Evolutionary conservation across 2,113 vertebrate species (phyloP).

Genomic region (Eonycteris spelaea): DNA sequence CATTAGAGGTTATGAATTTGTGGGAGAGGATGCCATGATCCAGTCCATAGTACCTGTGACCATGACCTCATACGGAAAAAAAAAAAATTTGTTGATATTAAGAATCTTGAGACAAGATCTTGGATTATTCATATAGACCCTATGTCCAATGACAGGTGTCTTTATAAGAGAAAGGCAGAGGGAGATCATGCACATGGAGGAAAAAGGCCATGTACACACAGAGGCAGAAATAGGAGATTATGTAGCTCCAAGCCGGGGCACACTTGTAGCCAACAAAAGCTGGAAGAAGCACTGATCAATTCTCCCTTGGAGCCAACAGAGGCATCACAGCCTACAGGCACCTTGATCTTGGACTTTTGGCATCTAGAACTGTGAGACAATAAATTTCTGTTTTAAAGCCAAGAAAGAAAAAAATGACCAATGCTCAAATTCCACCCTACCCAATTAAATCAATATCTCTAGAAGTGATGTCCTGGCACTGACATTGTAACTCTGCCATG

Average conservation of each 20-base stretch:
- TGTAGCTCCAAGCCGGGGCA: not conserved
- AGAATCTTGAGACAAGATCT: not conserved
- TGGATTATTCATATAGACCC: not conserved
- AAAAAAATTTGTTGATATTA: not conserved
- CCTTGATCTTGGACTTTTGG: not conserved
- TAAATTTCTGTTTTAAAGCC: not conserved
- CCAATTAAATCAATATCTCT: not conserved
- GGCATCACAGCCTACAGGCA: fast-evolving
- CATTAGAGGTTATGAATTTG: not conserved
- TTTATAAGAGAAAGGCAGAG: not conserved
- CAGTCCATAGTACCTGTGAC: not conserved
- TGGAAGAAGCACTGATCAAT: not conserved
- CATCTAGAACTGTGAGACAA: not conserved
- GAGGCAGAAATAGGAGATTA: not conserved
- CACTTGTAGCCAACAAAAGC: not conserved
- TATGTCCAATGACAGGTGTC: not conserved
- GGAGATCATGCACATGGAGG: not conserved
- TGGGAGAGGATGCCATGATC: not conserved
- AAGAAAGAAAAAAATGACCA: not conserved
- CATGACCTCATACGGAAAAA: not conserved
- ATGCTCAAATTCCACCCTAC: not conserved
- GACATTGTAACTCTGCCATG: not conserved
- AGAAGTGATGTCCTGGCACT: not conserved
- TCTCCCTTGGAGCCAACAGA: not conserved
- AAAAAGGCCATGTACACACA: not conserved